Conservation (phyloP, 2,113 vertebrate species). For the Lucifuga dentata region DNA sequence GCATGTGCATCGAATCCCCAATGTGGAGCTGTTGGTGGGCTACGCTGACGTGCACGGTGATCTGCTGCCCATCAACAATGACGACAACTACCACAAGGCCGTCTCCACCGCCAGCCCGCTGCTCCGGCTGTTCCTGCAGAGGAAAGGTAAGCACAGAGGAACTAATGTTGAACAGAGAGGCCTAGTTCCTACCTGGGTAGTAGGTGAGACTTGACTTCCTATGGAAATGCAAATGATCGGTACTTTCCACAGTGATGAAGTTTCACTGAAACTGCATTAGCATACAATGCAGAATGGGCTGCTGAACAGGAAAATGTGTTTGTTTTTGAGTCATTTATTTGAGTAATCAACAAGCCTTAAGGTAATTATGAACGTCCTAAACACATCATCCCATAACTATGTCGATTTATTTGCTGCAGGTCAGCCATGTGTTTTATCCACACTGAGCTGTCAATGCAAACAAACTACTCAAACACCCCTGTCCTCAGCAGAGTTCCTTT, state of each 20-base stretch:
- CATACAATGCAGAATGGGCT: background rate
- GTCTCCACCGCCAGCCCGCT: constrained; percentile 93
- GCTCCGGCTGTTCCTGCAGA: constrained; percentile 95
- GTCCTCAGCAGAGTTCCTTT: background rate
- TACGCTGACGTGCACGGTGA: constrained; percentile 97
- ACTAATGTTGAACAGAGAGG: background rate
- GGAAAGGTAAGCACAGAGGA: constrained; percentile 88
- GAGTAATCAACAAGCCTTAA: background rate
- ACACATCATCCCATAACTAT: background rate
- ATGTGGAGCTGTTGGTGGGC: constrained; percentile 93
- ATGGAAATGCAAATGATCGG: constrained; percentile 10
- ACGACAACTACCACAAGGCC: constrained; percentile 98
- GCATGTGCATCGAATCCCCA: constrained; percentile 97
- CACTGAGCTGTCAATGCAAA: background rate
- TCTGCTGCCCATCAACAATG: constrained; percentile 97
- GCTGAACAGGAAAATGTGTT: background rate
- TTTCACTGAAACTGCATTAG: background rate
- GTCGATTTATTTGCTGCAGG: background rate
- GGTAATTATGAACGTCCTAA: too few relatives aligned
- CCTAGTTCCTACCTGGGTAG: constrained; percentile 8
- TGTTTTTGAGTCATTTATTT: background rate
- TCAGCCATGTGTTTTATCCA: background rate
- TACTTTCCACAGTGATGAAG: too few relatives aligned
- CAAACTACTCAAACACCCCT: background rate
- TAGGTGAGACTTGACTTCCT: constrained; percentile 11